phyloP scores from a whole-genome alignment of 2,797 vertebrate genomes.

The Mormyrus proboscirostris region DNA sequence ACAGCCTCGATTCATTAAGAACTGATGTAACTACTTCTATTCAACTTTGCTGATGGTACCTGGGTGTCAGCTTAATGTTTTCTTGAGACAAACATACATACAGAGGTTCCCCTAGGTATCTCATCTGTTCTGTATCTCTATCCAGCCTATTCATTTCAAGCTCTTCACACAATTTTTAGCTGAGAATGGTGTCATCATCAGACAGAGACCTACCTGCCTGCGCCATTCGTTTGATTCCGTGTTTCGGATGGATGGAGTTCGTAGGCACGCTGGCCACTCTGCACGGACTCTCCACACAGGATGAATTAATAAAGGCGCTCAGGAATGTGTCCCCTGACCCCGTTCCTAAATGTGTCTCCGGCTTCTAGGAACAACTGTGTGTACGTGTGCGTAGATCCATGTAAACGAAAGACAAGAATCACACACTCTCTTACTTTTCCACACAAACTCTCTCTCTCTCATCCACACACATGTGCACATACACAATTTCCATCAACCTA shows the following conservation, averaged over 20 bases:
- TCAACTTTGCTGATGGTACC: neutral
- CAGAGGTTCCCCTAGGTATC: neutral
- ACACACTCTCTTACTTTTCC: conserved; percentile 15
- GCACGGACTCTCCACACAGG: neutral
- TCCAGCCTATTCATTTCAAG: neutral
- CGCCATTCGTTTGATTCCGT: conserved; percentile 4
- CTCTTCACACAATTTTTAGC: neutral
- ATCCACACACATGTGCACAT: neutral
- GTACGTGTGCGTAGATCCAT: neutral
- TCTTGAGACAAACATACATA: neutral
- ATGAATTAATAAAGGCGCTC: conserved; percentile 67
- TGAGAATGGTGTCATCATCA: neutral
- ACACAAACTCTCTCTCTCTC: neutral
- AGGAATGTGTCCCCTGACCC: conserved; percentile 55
- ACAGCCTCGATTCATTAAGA: neutral
- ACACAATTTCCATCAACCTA: conserved; percentile 2
- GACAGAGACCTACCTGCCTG: conserved; percentile 22
- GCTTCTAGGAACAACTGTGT: conserved; percentile 20
- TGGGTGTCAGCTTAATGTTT: neutral
- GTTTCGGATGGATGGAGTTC: neutral
- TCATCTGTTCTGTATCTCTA: neutral
- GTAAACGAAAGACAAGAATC: conserved; percentile 13
- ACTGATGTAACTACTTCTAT: neutral
- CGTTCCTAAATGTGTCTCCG: conserved; percentile 44
- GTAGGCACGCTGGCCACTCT: neutral